Evolutionary conservation across 2,797 vertebrate species (phyloP), one percentile per base, ranked within the genome.

Genomic region (Sternotherus odoratus): DNA sequence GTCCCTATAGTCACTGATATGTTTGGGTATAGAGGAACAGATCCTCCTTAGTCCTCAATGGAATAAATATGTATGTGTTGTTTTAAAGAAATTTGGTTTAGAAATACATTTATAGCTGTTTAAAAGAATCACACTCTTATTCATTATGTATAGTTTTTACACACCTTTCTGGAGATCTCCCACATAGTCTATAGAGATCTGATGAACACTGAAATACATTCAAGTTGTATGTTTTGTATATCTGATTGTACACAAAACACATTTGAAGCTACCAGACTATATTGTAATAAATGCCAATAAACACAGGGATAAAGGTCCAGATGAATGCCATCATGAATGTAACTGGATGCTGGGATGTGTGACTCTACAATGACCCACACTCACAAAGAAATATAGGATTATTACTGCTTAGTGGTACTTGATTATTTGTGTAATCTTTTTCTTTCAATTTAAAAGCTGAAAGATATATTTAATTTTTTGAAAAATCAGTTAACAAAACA

Each of bases 161-260:
- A 48, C 50, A 10, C 1, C 0, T 66, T 63, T 79, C 1, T 86
- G 50, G 26, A 60, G 21, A 26, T 0, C 0, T 75, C 74, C 79
- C 79, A 5, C 56, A 54, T 80, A 24, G 0, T 43, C 82, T 90
- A n/a, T 80, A 82, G 79, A 91, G 9, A 12, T 66, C 33, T 19
- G 17, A 13, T 63, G 33, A 16, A 63, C 60, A 36, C 5, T 63
- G 33, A 63, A n/a, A 63, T n/a, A 63, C 16, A 63, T 63, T 63
- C 60, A 63, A n/a, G 60, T 19, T n/a, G 33, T 74, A 8, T 48
- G 36, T 12, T 79, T 86, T 85, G 3, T 30, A 63, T 36, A 36
- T 19, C 46, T 80, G 53, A 36, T 75, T 80, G 23, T 17, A 66
- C 17, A 66, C 4, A n/a, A 36, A 66, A 66, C 17, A 36, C n/a